Evolutionary conservation across 2,888 invertebrate species (phyloP).

Genomic region (Nomada hirtipes): DNA sequence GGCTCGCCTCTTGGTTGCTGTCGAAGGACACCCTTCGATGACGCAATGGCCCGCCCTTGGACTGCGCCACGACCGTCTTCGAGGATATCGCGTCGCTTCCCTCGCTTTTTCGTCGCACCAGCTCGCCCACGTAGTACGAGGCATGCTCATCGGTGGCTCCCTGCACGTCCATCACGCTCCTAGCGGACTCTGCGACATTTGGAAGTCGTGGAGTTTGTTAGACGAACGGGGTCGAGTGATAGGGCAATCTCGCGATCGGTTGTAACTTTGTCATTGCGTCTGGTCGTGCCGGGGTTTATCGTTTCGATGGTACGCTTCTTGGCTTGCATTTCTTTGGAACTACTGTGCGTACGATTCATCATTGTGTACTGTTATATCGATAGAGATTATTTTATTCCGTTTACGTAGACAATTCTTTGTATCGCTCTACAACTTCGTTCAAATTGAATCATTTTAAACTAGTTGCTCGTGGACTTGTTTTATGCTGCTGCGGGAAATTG

Average conservation of each 20-base stretch:
- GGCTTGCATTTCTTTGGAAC: neutral
- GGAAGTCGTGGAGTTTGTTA: slow-evolving; percentile 19
- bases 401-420: no score
- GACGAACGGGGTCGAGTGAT: no score
- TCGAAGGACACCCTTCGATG: slow-evolving; percentile 86
- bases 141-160: slow-evolving; percentile 69
- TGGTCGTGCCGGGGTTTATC: slow-evolving; percentile 20
- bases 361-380: neutral
- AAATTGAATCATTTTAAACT: no score
- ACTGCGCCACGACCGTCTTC: slow-evolving; percentile 57
- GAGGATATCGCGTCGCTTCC: slow-evolving; percentile 86
- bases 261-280: slow-evolving; percentile 8
- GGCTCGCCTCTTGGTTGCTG: slow-evolving; percentile 83
- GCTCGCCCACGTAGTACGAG: slow-evolving; percentile 75
- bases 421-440: no score
- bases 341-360: no score
- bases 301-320: slow-evolving; percentile 1
- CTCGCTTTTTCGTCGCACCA: slow-evolving; percentile 88
- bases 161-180: slow-evolving; percentile 75
- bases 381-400: neutral
- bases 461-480: no score
- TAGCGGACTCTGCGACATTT: slow-evolving; percentile 81
- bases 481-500: no score
- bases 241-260: no score
- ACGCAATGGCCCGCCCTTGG: slow-evolving; percentile 45